Base-by-base conservation (phyloP, 2,888 invertebrate species). In the Spatulosminthurus flaviceps region DNA sequence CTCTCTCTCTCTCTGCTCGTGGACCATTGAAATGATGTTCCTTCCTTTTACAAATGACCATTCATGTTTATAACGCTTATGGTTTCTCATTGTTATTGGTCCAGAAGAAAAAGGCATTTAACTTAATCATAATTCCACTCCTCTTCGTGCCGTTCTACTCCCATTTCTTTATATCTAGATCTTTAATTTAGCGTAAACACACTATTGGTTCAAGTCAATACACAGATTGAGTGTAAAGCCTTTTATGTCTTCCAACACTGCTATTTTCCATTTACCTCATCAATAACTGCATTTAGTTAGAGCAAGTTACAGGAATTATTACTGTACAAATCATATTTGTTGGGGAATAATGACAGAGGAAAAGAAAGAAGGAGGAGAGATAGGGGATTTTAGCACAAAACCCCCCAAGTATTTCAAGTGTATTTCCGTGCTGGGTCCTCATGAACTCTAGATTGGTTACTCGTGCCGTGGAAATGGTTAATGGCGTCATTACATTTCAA, bases 111-210 rank as follows among this genome's bases (percentile, higher is more conserved):
- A 41, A 70, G 19, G 41, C 41, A 64, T 24, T 67, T 26, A 67
- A 67, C 29, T 67, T 67, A 60, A 28, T 43, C 42, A n/a, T 21
- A 75, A 24, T 75, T 64, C 64, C 75, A 66, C 75, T 75, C 75
- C 64, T 66, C 75, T 24, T 74, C 76, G 67, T 76, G 76, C 76
- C 42, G 67, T 67, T 76, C 67, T 67, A 76, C 76, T 76, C 76
- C 76, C 76, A 76, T 76, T 76, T 43, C 19, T 34, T 66, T 76
- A 69, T 67, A 76, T 76, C 69, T 69, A 76, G 76, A 76, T 76
- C 67, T 76, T 69, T 76, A 76, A 76, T 76, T 76, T 76, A 76
- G 51, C 43, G 41, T 69, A 76, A 76, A 76, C 76, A 34, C 24
- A 76, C 69, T 67, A 41, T 76, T 43, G 67, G 28, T n/a, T 24